These are phyloP conservation scores for Platypus cylindrus DNA, from an alignment of 2,888 invertebrate species.

Conservation along the genomic window DNA sequence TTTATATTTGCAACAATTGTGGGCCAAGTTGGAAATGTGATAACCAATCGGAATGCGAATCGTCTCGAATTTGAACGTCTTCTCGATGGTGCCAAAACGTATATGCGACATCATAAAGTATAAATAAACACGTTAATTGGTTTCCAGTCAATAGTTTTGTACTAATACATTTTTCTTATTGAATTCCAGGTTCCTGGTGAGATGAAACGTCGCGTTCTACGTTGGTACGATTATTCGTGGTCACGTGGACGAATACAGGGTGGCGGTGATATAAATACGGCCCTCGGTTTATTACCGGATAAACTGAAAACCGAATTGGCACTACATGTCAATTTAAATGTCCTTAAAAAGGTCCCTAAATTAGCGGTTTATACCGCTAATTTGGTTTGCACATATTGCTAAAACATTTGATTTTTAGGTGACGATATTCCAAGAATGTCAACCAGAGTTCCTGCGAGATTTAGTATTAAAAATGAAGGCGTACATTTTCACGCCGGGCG, in stretches of 20 bases:
- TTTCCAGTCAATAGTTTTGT: neutral
- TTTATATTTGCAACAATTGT: conserved; percentile 97
- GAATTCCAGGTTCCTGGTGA: conserved; percentile 66
- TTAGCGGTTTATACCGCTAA: neutral
- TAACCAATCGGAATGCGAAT: conserved; percentile 93
- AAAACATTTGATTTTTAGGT: conserved; percentile 47
- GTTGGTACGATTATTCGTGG: conserved; percentile 99
- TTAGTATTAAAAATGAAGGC: conserved; percentile 96
- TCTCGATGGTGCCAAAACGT: conserved; percentile 90
- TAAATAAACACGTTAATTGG: conserved; percentile 8
- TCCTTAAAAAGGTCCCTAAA: conserved; percentile 70
- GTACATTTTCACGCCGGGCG: conserved; percentile 95
- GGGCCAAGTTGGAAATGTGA: conserved; percentile 94
- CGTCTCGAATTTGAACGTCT: conserved; percentile 88
- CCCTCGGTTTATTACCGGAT: conserved; percentile 82
- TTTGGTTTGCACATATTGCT: neutral
- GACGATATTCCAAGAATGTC: conserved; percentile 93
- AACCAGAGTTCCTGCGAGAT: conserved; percentile 94
- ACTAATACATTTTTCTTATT: neutral
- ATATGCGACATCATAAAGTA: conserved; percentile 93
- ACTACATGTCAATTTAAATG: conserved; percentile 87
- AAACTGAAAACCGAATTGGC: conserved; percentile 95
- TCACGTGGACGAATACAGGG: conserved; percentile 91
- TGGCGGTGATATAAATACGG: conserved; percentile 91
- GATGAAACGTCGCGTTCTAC: conserved; percentile 87